These are phyloP conservation scores for Loxodonta africana DNA, from an alignment of 2,113 vertebrate species.

Conservation along the genomic window DNA sequence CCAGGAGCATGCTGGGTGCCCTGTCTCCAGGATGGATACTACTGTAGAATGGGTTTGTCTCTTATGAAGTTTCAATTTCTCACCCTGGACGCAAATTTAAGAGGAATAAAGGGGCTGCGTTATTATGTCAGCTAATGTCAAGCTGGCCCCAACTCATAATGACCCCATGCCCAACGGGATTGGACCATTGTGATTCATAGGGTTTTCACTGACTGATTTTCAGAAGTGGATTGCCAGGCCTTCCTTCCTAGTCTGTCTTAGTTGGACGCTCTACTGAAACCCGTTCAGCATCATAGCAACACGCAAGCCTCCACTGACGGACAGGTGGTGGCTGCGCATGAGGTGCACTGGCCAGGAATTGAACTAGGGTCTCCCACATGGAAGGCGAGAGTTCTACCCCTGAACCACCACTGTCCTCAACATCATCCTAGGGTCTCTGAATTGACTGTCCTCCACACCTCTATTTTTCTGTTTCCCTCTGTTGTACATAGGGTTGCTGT, in stretches of 20 bases:
- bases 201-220: not conserved
- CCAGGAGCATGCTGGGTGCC: not conserved
- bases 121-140: no score
- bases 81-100: not conserved
- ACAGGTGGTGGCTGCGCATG: not conserved
- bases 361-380: not conserved
- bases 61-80: not conserved
- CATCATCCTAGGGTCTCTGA: conserved; percentile 3
- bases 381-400: not conserved
- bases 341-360: not conserved
- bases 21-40: not conserved
- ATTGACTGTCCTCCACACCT: not conserved
- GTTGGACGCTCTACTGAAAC: not conserved
- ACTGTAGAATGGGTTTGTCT: no score
- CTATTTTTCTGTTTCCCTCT: no score
- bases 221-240: not conserved
- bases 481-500: no score
- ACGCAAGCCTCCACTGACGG: not conserved
- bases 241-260: not conserved
- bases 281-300: not conserved
- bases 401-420: not conserved
- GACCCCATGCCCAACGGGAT: no score
- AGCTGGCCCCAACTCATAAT: not conserved
- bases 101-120: not conserved
- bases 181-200: not conserved